phyloP scores from a whole-genome alignment of 2,888 invertebrate species.

The Bellardia bayeri region DNA sequence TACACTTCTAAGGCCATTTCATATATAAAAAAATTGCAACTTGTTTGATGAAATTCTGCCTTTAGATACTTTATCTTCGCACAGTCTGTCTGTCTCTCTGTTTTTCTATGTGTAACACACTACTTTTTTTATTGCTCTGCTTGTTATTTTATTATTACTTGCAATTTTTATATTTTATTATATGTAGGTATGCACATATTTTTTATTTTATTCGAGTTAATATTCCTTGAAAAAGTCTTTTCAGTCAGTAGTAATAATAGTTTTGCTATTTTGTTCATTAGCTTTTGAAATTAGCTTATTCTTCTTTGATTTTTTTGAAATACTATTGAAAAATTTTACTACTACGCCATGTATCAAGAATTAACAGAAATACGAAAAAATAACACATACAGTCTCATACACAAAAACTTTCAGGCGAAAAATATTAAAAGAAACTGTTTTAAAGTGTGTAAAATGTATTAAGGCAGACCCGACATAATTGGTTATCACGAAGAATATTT shows the following conservation, averaged over 20 bases:
- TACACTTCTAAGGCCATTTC: conserved; percentile 64
- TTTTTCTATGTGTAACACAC: conserved; percentile 44
- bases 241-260: conserved; percentile 2
- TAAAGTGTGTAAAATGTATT: conserved; percentile 58
- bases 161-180: conserved; percentile 20
- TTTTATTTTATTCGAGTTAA: conserved; percentile 19
- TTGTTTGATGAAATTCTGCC: conserved; percentile 56
- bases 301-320: conserved; percentile 51
- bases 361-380: conserved; percentile 48
- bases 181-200: too few species aligned
- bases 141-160: conserved; percentile 27
- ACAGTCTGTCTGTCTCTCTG: conserved; percentile 7
- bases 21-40: conserved; percentile 37
- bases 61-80: conserved; percentile 36
- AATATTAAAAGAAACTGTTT: conserved; percentile 41
- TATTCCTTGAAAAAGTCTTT: conserved; percentile 22
- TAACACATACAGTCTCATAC: conserved; percentile 41
- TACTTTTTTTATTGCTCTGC: neutral
- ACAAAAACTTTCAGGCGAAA: conserved; percentile 18
- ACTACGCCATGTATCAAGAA: conserved; percentile 67
- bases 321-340: conserved; percentile 62
- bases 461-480: conserved; percentile 64
- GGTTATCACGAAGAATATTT: conserved; percentile 64
- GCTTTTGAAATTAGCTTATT: conserved; percentile 21
- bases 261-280: conserved; percentile 49